Evolutionary conservation across 2,888 invertebrate genomes (phyloP), one percentile per base, ranked within the genome.

Genomic region (Ophion ellenae): DNA sequence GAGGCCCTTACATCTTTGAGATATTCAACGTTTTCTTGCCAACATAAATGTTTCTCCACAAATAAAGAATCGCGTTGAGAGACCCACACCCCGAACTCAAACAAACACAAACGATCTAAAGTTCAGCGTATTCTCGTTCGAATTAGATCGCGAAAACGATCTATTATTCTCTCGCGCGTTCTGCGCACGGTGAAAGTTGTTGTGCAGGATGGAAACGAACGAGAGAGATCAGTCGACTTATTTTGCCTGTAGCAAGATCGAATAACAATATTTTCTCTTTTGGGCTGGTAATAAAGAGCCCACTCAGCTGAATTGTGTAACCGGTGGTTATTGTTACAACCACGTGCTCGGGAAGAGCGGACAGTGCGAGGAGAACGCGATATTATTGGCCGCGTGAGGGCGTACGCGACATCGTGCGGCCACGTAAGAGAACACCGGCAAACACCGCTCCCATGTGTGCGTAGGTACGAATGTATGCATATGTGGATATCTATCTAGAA

Each of bases 341-440:
- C 61, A 61, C 20, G 61, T 61, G 61, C 61, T 61, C 61, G 61
- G 5, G 61, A 9, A 24, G 6, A 24, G 6, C 17, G 20, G 61
- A 9, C 61, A 24, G 40, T 40, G 40, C 10, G 20, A 17, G 20
- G 20, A 5, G 17, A 61, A 61, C 24, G 10, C 61, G 20, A 61
- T 61, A 24, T 24, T n/a, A 61, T 61, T 61, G 20, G 61, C 61
- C 61, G 24, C 24, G 61, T 20, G 61, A 61, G 61, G 61, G 61
- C 61, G 61, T 61, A 9, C 61, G 24, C 61, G 61, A 61, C 61
- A 7, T 1, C 24, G 20, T 24, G 61, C 61, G 24, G 61, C 61
- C 61, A 61, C 61, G 61, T 61, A 20, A 61, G 20, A 61, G 14
- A 61, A 20, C 61, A 61, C 20, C 57, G 10, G 57, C 53, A 53